Evolutionary conservation across 2,113 vertebrate species (phyloP), one percentile per base, ranked within the genome.

Genomic region (Carassius gibelio): DNA sequence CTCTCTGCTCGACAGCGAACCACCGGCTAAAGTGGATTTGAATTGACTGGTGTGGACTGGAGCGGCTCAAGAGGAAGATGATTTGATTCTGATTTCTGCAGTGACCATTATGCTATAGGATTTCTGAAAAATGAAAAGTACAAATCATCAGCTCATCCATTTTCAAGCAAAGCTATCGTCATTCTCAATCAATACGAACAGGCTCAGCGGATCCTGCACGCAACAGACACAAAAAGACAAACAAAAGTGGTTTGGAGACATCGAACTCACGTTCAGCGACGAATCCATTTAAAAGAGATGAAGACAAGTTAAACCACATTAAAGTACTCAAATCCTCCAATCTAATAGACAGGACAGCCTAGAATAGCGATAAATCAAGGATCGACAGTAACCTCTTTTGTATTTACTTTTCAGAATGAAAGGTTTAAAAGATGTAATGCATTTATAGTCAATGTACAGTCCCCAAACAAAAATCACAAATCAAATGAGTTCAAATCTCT

Each of bases 121-220:
- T 84, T 78, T 78, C 72, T 82, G 85, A 87, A 82, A 86, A 87
- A 77, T 84, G 78, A 88, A 84, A 86, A 84, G 78, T 66, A 88
- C 72, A 83, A 87, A 82, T 87, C 64, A 86, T 79, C 85, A 84
- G 59, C 69, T 81, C 69, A 85, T 88, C 82, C 83, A 71, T 82
- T 88, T 87, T 84, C 59, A 76, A 48, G 42, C 42, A 23, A n/a
- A 72, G 42, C 57, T 72, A 79, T 87, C 78, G 66, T 85, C 78
- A 57, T 75, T 69, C 48, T 26, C 55, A 79, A 57, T 87, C 88
- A 85, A 87, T 88, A 82, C 9, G 82, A 78, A 64, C 61, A 50
- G 59, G 59, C 45, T 87, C 7, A 48, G 66, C 15, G 26, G 17
- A 68, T 82, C 62, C 21, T 48, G 66, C 57, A 87, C 59, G 66